A percentile compares a stretch with the other conserved stretches of the same genome.
Evolutionary conservation across 2,888 invertebrate genomes (phyloP).

Genomic region (Anthophora plumipes): DNA sequence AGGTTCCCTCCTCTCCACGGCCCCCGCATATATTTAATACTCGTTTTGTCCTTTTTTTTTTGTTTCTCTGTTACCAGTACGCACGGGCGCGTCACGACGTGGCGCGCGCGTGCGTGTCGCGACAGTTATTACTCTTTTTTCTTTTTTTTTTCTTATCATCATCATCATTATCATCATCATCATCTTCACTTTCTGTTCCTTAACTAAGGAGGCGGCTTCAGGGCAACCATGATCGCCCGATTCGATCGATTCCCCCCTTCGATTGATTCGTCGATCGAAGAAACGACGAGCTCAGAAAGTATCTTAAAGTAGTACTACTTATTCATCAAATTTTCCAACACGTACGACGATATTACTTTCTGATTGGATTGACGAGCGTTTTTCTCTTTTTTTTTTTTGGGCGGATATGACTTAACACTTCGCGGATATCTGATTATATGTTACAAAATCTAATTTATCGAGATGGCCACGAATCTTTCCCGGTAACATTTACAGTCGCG

Average conservation of each 20-base stretch:
- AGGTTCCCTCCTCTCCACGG: slow-evolving; percentile 83
- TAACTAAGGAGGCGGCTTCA: slow-evolving; percentile 73
- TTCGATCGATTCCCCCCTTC: slow-evolving; percentile 67
- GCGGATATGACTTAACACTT: slow-evolving; percentile 55
- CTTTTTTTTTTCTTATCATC: slow-evolving; percentile 46
- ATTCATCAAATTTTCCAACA: slow-evolving; percentile 21
- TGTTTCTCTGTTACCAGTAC: slow-evolving; percentile 65
- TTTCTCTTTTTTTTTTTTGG: no score
- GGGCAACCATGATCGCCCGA: slow-evolving; percentile 68
- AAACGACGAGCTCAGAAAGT: slow-evolving; percentile 45
- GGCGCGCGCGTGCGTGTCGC: slow-evolving; percentile 60
- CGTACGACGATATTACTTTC: slow-evolving; percentile 37
- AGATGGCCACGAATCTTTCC: neutral
- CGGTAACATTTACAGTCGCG: slow-evolving; percentile 2
- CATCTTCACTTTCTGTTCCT: slow-evolving; percentile 58
- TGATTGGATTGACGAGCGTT: slow-evolving; percentile 46
- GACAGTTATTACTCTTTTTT: slow-evolving; percentile 63
- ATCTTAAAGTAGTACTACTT: slow-evolving; percentile 27
- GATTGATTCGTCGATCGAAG: slow-evolving; percentile 36
- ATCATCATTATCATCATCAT: slow-evolving; percentile 37
- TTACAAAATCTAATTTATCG: neutral
- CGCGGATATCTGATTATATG: slow-evolving; percentile 18
- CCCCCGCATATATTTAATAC: slow-evolving; percentile 84
- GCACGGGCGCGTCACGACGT: slow-evolving; percentile 73
- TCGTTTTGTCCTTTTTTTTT: slow-evolving; percentile 76